phyloP scores from a whole-genome alignment of 1,140 invertebrate genomes.

The Dermatophagoides farinae region DNA sequence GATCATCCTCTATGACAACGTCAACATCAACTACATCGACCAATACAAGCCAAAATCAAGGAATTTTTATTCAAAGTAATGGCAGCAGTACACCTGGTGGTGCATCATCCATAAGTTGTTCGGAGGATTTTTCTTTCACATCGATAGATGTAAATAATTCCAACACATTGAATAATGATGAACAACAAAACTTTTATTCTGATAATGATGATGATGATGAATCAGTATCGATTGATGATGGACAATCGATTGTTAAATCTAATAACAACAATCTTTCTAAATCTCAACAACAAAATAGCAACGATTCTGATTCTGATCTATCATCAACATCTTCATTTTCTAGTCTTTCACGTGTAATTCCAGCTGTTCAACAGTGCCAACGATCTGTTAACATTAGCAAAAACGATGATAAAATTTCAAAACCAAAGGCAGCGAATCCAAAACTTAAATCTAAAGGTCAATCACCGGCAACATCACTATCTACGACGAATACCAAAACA shows the following conservation, averaged over 20 bases:
- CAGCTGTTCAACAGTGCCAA: not conserved
- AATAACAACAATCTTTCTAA: too few relatives aligned
- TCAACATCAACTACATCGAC: not conserved
- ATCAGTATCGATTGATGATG: not conserved
- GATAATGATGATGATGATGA: too few relatives aligned
- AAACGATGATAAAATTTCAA: not conserved
- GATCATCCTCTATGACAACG: not conserved
- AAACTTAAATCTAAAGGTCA: not conserved
- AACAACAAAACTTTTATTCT: not conserved
- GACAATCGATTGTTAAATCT: too few relatives aligned
- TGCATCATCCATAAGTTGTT: slow-evolving; percentile 4
- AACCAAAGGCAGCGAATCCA: too few relatives aligned
- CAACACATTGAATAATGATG: not conserved
- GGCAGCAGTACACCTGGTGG: not conserved
- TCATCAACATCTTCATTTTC: slow-evolving; percentile 5
- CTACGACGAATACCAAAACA: not conserved
- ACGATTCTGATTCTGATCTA: not conserved
- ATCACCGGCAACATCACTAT: not conserved
- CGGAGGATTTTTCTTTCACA: not conserved
- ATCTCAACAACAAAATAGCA: not conserved
- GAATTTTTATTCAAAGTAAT: not conserved
- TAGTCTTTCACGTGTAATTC: not conserved
- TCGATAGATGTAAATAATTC: not conserved
- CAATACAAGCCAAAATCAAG: not conserved
- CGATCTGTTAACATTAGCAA: not conserved